Evolutionary conservation across 2,797 vertebrate species (phyloP).

Genomic region (Coreius guichenoti): DNA sequence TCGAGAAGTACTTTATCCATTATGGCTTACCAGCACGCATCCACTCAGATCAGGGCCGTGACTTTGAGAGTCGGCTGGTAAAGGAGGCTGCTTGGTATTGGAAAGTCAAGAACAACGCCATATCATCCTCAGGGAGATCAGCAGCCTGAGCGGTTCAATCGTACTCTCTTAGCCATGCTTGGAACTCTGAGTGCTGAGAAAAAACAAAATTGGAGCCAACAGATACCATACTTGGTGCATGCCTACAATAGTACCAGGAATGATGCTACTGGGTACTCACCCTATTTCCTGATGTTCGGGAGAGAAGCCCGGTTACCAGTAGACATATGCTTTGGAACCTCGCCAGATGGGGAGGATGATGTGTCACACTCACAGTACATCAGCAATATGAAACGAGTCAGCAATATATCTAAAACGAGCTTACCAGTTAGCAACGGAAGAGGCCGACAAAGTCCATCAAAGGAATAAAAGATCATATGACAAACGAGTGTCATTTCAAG

Average conservation of each 20-base stretch:
- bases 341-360: neutral
- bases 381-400: too few species aligned
- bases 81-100: neutral
- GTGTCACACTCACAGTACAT: neutral
- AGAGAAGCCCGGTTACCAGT: neutral
- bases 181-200: neutral
- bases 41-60: neutral
- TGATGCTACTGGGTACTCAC: neutral
- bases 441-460: too few species aligned
- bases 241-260: neutral
- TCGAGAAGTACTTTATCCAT: too few species aligned
- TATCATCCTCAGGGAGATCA: neutral
- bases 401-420: neutral
- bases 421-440: neutral
- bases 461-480: too few species aligned
- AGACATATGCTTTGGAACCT: neutral
- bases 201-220: neutral
- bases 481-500: too few species aligned
- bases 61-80: neutral
- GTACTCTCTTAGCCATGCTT: neutral
- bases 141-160: neutral
- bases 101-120: neutral
- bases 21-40: too few species aligned
- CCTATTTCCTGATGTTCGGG: neutral
- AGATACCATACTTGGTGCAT: neutral